Evolutionary conservation across 2,797 vertebrate species (phyloP).

Genomic region (Buphagus erythrorhynchus): DNA sequence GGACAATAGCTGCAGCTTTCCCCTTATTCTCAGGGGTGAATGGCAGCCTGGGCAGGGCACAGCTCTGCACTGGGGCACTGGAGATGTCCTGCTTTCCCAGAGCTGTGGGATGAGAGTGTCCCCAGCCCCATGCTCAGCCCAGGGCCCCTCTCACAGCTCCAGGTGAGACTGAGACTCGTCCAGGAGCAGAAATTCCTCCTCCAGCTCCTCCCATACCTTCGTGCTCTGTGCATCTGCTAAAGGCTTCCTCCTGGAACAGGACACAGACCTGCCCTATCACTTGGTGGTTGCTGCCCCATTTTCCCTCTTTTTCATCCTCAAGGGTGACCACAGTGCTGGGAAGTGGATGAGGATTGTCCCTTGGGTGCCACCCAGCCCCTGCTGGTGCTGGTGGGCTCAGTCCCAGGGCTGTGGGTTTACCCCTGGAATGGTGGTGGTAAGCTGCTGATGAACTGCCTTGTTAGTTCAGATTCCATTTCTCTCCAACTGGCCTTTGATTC

Average conservation of each 20-base stretch:
- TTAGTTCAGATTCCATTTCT: background rate
- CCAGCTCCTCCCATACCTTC: background rate
- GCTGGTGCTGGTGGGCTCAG: background rate
- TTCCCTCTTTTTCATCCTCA: background rate
- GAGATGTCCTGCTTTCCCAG: background rate
- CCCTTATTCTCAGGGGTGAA: background rate
- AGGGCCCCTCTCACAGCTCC: rapidly evolving
- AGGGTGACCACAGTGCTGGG: background rate
- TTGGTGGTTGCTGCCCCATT: background rate
- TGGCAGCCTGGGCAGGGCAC: background rate
- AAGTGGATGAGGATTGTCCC: background rate
- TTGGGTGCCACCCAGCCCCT: background rate
- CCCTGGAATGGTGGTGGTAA: background rate
- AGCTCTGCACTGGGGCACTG: background rate
- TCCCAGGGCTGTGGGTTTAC: background rate
- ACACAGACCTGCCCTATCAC: background rate
- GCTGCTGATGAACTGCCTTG: background rate
- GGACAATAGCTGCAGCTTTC: constrained; percentile 1
- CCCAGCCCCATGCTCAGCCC: background rate
- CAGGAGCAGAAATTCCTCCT: background rate
- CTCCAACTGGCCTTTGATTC: constrained; percentile 37
- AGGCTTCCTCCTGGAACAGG: background rate
- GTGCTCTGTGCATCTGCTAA: background rate
- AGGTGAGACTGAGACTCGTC: background rate
- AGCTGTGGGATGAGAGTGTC: rapidly evolving